phyloP scores from a whole-genome alignment of 2,113 vertebrate species.

The Anthoscopus minutus region DNA sequence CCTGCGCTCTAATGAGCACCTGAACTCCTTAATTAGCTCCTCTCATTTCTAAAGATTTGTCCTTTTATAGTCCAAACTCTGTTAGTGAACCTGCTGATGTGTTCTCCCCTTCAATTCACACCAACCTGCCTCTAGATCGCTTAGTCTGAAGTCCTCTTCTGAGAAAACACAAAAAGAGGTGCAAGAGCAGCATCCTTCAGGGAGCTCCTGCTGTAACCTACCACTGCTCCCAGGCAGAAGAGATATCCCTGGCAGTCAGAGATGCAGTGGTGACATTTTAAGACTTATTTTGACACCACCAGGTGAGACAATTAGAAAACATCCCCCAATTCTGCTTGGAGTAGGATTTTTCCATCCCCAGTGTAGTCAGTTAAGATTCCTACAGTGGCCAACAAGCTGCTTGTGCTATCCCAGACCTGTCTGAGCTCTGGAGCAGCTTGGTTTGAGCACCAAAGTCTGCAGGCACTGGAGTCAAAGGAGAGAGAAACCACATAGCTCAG shows the following conservation, averaged over 20 bases:
- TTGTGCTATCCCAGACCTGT: too few species aligned
- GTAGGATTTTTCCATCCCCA: not conserved
- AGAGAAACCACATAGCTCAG: not conserved
- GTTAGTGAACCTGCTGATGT: not conserved
- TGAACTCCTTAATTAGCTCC: slow-evolving; percentile 25
- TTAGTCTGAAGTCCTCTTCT: not conserved
- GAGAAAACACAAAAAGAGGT: not conserved
- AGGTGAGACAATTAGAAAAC: not conserved
- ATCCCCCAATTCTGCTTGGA: not conserved
- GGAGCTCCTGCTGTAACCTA: not conserved
- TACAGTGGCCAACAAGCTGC: not conserved
- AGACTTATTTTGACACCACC: not conserved
- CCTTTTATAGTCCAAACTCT: not conserved
- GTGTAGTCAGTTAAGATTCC: not conserved
- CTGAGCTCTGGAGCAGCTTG: not conserved
- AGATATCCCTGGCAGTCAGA: not conserved
- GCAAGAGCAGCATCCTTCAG: not conserved
- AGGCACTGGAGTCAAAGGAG: not conserved
- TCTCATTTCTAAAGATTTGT: slow-evolving; percentile 1
- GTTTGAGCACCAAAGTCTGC: not conserved
- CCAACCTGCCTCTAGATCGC: not conserved
- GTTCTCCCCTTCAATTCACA: not conserved
- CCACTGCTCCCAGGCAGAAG: not conserved
- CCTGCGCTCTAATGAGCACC: not conserved
- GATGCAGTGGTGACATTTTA: not conserved